phyloP scores from a whole-genome alignment of 2,888 invertebrate genomes.

The Drosophila monieri region DNA sequence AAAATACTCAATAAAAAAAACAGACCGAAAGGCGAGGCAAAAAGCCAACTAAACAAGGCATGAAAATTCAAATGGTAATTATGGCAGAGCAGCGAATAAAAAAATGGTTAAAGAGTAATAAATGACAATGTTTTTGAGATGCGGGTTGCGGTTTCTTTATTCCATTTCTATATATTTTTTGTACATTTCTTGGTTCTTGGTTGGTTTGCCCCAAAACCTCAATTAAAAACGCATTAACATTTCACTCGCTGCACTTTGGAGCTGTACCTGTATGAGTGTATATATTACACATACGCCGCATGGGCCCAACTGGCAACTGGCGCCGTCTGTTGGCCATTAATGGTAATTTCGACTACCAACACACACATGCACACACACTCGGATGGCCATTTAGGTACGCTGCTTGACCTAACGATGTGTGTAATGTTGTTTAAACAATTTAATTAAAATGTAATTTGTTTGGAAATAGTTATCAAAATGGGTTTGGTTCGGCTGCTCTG shows the following conservation, averaged over 20 bases:
- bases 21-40: constrained; percentile 9
- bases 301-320: constrained; percentile 65
- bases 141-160: constrained; percentile 51
- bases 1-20: constrained; percentile 8
- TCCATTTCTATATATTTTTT: constrained; percentile 21
- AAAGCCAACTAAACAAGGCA: constrained; percentile 55
- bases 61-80: constrained; percentile 76
- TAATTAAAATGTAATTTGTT: constrained; percentile 83
- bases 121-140: constrained; percentile 74
- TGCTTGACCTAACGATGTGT: constrained; percentile 81
- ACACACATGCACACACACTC: constrained; percentile 32
- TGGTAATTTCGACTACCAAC: constrained; percentile 58
- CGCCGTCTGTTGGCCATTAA: constrained; percentile 73
- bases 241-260: constrained; percentile 72
- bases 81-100: constrained; percentile 45
- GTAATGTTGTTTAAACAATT: constrained; percentile 83
- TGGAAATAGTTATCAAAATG: constrained; percentile 77
- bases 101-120: constrained; percentile 71
- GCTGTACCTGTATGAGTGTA: constrained; percentile 26
- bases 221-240: constrained; percentile 83
- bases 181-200: constrained; percentile 34
- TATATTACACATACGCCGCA: constrained; percentile 71
- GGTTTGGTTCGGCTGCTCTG: constrained; percentile 53
- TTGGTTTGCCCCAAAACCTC: constrained; percentile 76
- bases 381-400: constrained; percentile 74